A percentile compares a stretch with the other conserved stretches of the same genome.
Conservation (phyloP, 2,888 invertebrate species). For the Craniophora ligustri region DNA sequence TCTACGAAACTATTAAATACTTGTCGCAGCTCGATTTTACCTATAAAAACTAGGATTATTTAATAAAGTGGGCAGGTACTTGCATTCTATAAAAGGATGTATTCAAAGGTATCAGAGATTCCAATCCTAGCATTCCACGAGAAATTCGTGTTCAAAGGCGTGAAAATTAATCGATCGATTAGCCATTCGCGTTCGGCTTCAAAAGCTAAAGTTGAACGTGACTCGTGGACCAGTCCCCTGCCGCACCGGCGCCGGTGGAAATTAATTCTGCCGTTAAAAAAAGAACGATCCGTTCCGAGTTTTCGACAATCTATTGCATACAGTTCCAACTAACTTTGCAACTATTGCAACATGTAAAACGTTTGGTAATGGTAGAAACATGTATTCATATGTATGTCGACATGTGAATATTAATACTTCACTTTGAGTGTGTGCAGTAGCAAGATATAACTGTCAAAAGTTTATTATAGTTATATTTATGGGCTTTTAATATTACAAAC, state of each 20-base stretch:
- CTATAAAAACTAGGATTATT: slow-evolving; percentile 35
- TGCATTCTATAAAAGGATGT: slow-evolving; percentile 17
- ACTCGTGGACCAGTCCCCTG: slow-evolving; percentile 75
- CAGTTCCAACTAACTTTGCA: slow-evolving; percentile 62
- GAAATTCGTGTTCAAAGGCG: slow-evolving; percentile 79
- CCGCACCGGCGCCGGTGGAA: slow-evolving; percentile 69
- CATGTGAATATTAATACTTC: slow-evolving; percentile 60
- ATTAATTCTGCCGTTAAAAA: slow-evolving; percentile 80
- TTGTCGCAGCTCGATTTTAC: slow-evolving; percentile 11
- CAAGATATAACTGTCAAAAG: slow-evolving; percentile 3
- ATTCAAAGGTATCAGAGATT: slow-evolving; percentile 55
- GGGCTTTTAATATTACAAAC: slow-evolving; percentile 14
- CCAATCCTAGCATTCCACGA: slow-evolving; percentile 67
- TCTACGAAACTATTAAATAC: slow-evolving; percentile 46
- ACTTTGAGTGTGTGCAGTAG: slow-evolving; percentile 50
- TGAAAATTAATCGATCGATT: slow-evolving; percentile 87
- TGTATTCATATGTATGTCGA: slow-evolving; percentile 42
- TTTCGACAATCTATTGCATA: slow-evolving; percentile 72
- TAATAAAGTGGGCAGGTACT: slow-evolving; percentile 19
- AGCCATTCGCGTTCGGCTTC: slow-evolving; percentile 79
- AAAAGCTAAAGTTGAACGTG: slow-evolving; percentile 83
- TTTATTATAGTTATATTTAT: slow-evolving; percentile 11
- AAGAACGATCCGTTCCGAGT: slow-evolving; percentile 63
- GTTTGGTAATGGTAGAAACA: slow-evolving; percentile 45
- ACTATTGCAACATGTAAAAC: slow-evolving; percentile 60